A percentile compares a stretch with the other conserved stretches of the same genome.
Evolutionary conservation across 30 jellyfish, hydroid and myxozoan species (phyloP).

Genomic region (Aurelia coerulea): DNA sequence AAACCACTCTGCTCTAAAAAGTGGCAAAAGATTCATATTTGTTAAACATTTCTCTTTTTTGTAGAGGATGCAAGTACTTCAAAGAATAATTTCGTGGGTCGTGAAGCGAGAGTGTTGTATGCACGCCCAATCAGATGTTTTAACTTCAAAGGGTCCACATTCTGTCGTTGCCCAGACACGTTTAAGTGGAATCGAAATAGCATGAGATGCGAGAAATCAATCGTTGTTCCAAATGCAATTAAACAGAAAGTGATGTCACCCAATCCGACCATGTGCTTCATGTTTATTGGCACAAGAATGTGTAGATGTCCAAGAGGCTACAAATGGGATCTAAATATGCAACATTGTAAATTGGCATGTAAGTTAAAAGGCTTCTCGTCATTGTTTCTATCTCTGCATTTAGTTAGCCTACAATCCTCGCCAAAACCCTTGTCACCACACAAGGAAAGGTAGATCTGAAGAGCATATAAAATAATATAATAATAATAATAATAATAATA

Average conservation of each 20-base stretch:
- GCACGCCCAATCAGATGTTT: conserved; percentile 62
- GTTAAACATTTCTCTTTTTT: background rate
- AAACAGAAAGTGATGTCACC: conserved; percentile 26
- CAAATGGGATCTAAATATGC: conserved; percentile 68
- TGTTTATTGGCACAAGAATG: conserved; percentile 55
- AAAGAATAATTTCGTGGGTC: conserved; percentile 26
- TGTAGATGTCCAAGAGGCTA: conserved; percentile 77
- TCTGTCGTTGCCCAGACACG: conserved; percentile 65
- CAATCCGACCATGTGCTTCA: conserved; percentile 58
- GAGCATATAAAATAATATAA: no score
- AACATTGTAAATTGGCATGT: conserved; percentile 51
- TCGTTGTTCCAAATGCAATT: conserved; percentile 30
- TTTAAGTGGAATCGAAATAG: conserved; percentile 60
- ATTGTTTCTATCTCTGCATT: background rate
- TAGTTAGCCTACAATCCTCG: no score
- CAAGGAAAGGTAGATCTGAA: no score
- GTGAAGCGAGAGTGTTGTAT: conserved; percentile 27
- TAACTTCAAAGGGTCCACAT: conserved; percentile 51
- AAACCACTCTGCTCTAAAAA: no score
- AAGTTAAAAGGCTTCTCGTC: background rate
- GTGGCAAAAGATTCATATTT: background rate
- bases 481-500: no score
- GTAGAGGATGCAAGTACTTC: conserved; percentile 41
- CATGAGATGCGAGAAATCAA: conserved; percentile 54
- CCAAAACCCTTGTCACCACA: no score